Evolutionary conservation across 23 tunicate species (phyloP).

Genomic region (Halocynthia aurantium): DNA sequence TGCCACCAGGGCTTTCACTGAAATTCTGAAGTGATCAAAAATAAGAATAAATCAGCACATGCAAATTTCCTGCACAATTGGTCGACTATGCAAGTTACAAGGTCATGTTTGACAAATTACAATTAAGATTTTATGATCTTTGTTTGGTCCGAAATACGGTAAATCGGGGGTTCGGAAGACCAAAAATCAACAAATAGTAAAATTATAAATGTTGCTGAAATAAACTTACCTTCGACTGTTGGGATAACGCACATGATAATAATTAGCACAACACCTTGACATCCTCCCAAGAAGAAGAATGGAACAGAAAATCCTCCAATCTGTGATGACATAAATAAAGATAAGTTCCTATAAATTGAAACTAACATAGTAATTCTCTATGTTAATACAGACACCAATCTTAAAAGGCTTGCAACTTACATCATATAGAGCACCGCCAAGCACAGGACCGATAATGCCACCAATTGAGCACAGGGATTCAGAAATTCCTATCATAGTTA

Average conservation of each 20-base stretch:
- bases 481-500: slow-evolving; percentile 73
- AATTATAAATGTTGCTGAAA: background rate
- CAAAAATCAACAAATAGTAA: no score
- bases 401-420: slow-evolving; percentile 19
- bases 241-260: slow-evolving; percentile 46
- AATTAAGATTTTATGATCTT: background rate
- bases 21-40: no score
- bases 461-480: slow-evolving; percentile 81
- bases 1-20: no score
- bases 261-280: slow-evolving; percentile 34
- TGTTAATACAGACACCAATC: no score
- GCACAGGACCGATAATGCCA: slow-evolving; percentile 72
- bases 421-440: slow-evolving; percentile 76
- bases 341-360: background rate
- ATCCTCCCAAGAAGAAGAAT: slow-evolving; percentile 67
- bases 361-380: background rate
- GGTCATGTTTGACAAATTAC: background rate
- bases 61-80: no score
- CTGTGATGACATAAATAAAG: slow-evolving; percentile 30
- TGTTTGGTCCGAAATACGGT: no score
- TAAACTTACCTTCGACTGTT: slow-evolving; percentile 49
- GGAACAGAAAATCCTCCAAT: slow-evolving; percentile 75
- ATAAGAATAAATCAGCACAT: no score
- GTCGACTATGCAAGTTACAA: no score
- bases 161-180: no score